Evolutionary conservation across 2,113 vertebrate species (phyloP), one percentile per base, ranked within the genome.

Genomic region (Apus apus): DNA sequence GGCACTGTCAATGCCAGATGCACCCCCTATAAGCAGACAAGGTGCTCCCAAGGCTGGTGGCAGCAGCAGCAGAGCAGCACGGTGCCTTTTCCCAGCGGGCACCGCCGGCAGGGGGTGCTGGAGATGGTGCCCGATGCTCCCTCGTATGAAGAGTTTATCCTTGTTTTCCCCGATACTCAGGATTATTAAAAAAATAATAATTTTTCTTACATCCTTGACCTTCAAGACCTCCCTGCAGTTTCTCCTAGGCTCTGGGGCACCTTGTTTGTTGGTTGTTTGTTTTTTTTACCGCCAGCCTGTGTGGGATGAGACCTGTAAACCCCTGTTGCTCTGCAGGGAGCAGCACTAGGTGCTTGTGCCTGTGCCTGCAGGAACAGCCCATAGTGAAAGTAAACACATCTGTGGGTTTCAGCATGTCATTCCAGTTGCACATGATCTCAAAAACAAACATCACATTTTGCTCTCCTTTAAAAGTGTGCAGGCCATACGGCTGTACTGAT

Each of bases 331-430:
- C n/a, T 27, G 15, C 11, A n/a, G 2, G 18, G 9, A 50, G 19
- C 0, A 0, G 43, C 15, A 71, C 77, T 38, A 62, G 13, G 22
- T 32, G 29, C 13, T 17, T 0, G 1, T 8, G 6, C 43, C 38
- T 0, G 1, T 8, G 6, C 43, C 38, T 45, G 43, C 11, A 62
- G 43, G 90, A 68, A 57, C 6, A 57, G 7, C 20, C 3, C 0
- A 23, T 60, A 60, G 2, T 48, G 75, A 67, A 68, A 78, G 9
- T 6, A 75, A 48, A 78, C 8, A 62, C 10, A 29, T 23, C 40
- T 50, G 27, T 56, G 67, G 43, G 26, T 87, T 85, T 43, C 77
- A 67, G 9, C 21, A 38, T 43, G 32, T 81, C 43, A 38, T 34
- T 87, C 50, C 36, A 73, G 15, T 45, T 36, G 6, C 6, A 23